These are phyloP conservation scores for Thecophora atra DNA, from an alignment of 2,888 invertebrate genomes.

Conservation along the genomic window DNA sequence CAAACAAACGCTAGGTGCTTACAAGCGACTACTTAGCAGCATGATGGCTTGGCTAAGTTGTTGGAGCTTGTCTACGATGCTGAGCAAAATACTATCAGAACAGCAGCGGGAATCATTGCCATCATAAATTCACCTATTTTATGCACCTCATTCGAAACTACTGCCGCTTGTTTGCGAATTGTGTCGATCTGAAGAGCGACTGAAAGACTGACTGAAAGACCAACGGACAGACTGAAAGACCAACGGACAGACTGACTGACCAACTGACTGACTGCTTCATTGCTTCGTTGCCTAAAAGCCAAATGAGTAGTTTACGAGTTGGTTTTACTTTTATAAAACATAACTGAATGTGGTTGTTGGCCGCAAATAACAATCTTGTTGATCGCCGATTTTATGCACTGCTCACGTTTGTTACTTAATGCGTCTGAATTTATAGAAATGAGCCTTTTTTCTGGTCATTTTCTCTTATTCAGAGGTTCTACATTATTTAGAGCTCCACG, in stretches of 20 bases:
- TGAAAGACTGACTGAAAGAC: not conserved
- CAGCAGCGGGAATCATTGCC: not conserved
- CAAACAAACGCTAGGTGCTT: not conserved
- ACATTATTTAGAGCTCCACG: too few relatives aligned
- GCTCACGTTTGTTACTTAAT: too few relatives aligned
- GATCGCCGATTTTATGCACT: not conserved
- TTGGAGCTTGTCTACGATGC: not conserved
- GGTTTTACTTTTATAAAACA: not conserved
- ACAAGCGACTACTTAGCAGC: not conserved
- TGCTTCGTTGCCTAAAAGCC: not conserved
- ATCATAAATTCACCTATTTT: not conserved
- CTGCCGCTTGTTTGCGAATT: not conserved
- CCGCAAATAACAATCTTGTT: not conserved
- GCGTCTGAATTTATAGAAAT: too few relatives aligned
- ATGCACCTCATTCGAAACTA: not conserved
- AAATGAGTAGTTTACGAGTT: not conserved
- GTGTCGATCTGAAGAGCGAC: too few relatives aligned
- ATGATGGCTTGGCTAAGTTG: not conserved
- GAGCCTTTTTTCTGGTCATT: too few relatives aligned
- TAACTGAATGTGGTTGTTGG: not conserved
- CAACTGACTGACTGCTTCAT: not conserved
- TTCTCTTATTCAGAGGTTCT: too few relatives aligned
- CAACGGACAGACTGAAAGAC: too few relatives aligned
- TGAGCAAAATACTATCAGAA: not conserved
- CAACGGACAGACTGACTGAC: too few relatives aligned